Evolutionary conservation across 2,113 vertebrate species (phyloP).

Genomic region (Zosterops hypoxanthus): DNA sequence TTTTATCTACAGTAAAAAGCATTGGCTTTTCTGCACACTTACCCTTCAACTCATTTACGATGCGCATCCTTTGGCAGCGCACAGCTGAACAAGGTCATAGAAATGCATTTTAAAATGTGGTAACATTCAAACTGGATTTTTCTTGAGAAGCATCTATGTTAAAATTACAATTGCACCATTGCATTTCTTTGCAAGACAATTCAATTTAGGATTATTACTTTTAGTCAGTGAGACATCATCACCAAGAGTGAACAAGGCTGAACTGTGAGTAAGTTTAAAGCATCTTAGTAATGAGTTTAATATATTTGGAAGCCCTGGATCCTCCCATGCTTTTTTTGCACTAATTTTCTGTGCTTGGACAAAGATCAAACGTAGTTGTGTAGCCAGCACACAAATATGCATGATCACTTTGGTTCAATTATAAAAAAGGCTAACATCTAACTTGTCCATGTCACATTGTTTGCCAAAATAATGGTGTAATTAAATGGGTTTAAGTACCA

Average conservation of each 20-base stretch:
- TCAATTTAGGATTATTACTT: not conserved
- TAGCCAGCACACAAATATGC: not conserved
- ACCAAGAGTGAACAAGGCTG: not conserved
- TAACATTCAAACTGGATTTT: not conserved
- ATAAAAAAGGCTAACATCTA: slow-evolving; percentile 20
- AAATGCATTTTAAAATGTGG: not conserved
- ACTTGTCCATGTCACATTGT: slow-evolving; percentile 39
- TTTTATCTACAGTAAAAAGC: not conserved
- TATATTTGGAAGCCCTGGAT: not conserved
- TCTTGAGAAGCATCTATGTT: not conserved
- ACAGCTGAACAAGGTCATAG: not conserved
- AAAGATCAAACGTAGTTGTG: not conserved
- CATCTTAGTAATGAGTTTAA: not conserved
- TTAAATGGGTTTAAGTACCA: slow-evolving; percentile 26
- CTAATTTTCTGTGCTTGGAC: not conserved
- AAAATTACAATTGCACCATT: not conserved
- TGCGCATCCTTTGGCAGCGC: not conserved
- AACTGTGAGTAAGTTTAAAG: not conserved
- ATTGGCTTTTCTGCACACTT: not conserved
- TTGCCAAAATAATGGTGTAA: slow-evolving; percentile 40
- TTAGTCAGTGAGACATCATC: not conserved
- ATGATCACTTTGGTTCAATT: slow-evolving; percentile 22
- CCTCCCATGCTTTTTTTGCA: not conserved
- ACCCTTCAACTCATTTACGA: not conserved
- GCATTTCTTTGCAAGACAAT: not conserved